Percentiles rank a stretch among this genome's conserved stretches.
These are phyloP conservation scores for Tor tambroides DNA, from an alignment of 2,113 vertebrate genomes.

Conservation along the genomic window DNA sequence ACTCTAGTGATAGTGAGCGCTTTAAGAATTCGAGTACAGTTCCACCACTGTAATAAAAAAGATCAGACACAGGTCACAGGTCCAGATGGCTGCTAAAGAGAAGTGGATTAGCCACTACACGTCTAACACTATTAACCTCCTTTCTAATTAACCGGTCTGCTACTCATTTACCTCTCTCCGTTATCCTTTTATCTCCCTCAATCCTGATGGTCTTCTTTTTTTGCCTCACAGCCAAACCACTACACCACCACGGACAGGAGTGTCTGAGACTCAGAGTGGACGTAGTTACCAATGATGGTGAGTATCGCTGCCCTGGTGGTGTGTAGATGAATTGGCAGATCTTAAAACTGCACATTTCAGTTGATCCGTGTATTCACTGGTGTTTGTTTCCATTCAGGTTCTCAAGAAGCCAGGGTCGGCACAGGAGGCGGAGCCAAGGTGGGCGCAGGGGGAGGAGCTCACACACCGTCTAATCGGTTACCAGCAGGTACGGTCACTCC, in stretches of 20 bases:
- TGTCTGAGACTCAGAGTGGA: constrained; percentile 87
- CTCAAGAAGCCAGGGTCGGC: constrained; percentile 75
- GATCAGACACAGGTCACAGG: constrained; percentile 33
- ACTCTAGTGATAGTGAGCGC: not conserved
- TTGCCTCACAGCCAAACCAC: constrained; percentile 83
- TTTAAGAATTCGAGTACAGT: not conserved
- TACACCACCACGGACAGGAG: constrained; percentile 82
- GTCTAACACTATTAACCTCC: constrained; percentile 69
- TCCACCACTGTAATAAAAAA: constrained; percentile 26
- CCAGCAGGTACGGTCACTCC: constrained; percentile 72
- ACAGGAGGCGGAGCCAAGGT: constrained; percentile 63
- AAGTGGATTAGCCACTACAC: constrained; percentile 66
- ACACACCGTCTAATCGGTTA: constrained; percentile 76
- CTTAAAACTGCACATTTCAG: not conserved
- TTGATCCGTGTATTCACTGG: constrained; percentile 7
- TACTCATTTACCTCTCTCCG: not conserved
- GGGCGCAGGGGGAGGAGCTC: constrained; percentile 65
- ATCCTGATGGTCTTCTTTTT: constrained; percentile 50
- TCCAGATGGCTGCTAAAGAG: constrained; percentile 46
- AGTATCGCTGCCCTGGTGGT: constrained; percentile 63
- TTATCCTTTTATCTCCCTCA: not conserved
- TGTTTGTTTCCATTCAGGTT: constrained; percentile 65
- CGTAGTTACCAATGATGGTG: constrained; percentile 82
- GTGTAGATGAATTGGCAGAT: not conserved
- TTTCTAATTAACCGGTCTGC: constrained; percentile 64